Conservation (phyloP, 2,113 vertebrate species). For the Dolichallabes microphthalmus region DNA sequence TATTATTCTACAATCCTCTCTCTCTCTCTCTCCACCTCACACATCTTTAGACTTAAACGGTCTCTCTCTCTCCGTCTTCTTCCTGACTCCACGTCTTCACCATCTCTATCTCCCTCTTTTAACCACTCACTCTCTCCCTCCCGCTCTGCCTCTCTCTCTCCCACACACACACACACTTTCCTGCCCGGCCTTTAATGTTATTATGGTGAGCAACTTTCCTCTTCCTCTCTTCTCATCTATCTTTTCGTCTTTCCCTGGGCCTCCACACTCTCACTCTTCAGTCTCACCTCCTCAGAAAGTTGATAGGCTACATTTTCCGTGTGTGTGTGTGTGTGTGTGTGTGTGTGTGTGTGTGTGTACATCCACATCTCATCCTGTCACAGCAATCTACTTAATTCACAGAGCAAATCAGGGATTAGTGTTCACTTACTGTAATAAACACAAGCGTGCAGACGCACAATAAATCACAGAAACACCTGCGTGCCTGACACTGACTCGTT, state of each 20-base stretch:
- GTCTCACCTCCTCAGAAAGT: too few species aligned
- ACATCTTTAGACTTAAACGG: too few species aligned
- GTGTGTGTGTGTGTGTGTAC: not conserved
- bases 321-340: not conserved
- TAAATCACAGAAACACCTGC: not conserved
- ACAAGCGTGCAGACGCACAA: conserved; percentile 21
- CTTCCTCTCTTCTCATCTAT: not conserved
- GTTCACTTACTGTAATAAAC: conserved; percentile 23
- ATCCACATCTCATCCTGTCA: conserved; percentile 13
- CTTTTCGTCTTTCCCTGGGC: not conserved
- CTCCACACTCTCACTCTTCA: not conserved
- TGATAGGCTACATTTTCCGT: too few species aligned
- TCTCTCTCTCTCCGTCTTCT: not conserved
- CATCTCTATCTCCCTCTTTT: too few species aligned
- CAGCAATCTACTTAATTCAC: not conserved
- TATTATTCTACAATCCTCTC: not conserved
- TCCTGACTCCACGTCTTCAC: not conserved
- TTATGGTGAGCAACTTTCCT: not conserved
- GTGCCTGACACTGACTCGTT: conserved; percentile 17
- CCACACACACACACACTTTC: not conserved
- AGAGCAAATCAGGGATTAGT: conserved; percentile 27
- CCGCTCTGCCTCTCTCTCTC: not conserved
- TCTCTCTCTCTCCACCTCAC: not conserved
- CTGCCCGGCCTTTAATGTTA: not conserved
- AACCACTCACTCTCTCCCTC: too few species aligned